A percentile compares a stretch with the other conserved stretches of the same genome.
These are phyloP conservation scores for Anhinga anhinga DNA, from an alignment of 2,113 vertebrate species.

Conservation along the genomic window DNA sequence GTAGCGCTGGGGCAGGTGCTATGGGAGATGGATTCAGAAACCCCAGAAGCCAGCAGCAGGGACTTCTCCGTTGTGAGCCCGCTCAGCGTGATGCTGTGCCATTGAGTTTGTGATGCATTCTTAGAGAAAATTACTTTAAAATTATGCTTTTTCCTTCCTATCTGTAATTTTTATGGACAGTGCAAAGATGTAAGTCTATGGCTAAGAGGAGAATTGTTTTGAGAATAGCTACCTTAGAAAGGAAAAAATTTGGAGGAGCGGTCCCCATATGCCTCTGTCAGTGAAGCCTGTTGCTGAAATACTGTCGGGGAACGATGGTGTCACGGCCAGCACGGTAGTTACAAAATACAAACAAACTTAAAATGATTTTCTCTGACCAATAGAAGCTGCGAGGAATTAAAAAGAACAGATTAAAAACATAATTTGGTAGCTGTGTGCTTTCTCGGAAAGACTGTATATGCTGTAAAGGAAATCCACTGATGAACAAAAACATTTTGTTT, in stretches of 20 bases:
- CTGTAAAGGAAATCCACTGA: not conserved
- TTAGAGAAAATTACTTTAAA: not conserved
- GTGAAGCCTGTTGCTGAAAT: not conserved
- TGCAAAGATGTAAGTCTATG: not conserved
- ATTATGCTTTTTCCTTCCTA: accelerated
- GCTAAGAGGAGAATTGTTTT: not conserved
- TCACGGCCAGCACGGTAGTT: not conserved
- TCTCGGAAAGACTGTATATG: not conserved
- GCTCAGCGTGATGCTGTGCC: accelerated
- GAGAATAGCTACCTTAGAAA: not conserved
- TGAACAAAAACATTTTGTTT: not conserved
- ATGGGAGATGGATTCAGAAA: not conserved
- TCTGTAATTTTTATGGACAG: not conserved
- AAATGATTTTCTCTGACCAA: not conserved
- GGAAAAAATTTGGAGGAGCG: not conserved
- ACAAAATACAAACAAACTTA: not conserved
- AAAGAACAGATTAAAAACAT: not conserved
- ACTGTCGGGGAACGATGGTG: not conserved
- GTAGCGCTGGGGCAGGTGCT: not conserved
- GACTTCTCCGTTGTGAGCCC: accelerated
- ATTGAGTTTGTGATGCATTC: accelerated
- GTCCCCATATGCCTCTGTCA: not conserved
- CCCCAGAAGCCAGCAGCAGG: accelerated
- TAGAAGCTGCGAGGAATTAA: not conserved
- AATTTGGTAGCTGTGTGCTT: not conserved